These are phyloP conservation scores for Falco columbarius DNA, from an alignment of 2,797 vertebrate genomes.

Conservation along the genomic window DNA sequence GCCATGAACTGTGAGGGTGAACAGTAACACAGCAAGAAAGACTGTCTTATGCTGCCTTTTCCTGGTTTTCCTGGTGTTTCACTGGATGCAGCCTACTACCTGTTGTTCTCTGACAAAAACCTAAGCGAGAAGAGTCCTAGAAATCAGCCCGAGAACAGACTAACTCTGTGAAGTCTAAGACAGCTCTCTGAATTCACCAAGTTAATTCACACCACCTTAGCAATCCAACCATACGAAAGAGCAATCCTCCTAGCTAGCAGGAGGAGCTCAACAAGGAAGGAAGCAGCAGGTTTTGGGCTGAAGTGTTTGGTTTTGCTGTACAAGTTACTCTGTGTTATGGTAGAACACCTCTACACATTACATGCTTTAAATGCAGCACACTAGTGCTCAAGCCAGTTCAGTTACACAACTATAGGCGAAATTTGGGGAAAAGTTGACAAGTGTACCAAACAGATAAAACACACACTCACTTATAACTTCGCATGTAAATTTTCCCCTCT, in stretches of 20 bases:
- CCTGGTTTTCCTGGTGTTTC: background rate
- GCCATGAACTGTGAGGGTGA: background rate
- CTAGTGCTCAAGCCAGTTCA: background rate
- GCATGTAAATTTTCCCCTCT: slow-evolving; percentile 91
- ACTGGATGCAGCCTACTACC: background rate
- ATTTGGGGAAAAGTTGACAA: background rate
- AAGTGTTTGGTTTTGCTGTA: background rate
- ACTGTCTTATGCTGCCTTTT: background rate
- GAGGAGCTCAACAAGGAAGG: background rate
- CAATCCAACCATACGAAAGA: background rate
- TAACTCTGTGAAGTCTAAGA: background rate
- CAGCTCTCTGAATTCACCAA: background rate
- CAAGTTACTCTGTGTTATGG: background rate
- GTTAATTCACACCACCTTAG: background rate
- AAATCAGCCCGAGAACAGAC: background rate
- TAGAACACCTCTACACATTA: background rate
- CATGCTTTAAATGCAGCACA: background rate
- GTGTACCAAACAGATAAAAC: background rate
- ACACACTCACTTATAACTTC: slow-evolving; percentile 90
- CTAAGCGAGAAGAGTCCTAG: background rate
- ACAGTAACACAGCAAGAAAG: background rate
- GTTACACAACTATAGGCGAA: background rate
- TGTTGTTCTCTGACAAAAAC: background rate
- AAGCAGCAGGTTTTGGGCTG: background rate
- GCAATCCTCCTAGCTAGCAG: background rate